Evolutionary conservation across 2,888 invertebrate genomes (phyloP).

Genomic region (Psococerastis gibbosa): DNA sequence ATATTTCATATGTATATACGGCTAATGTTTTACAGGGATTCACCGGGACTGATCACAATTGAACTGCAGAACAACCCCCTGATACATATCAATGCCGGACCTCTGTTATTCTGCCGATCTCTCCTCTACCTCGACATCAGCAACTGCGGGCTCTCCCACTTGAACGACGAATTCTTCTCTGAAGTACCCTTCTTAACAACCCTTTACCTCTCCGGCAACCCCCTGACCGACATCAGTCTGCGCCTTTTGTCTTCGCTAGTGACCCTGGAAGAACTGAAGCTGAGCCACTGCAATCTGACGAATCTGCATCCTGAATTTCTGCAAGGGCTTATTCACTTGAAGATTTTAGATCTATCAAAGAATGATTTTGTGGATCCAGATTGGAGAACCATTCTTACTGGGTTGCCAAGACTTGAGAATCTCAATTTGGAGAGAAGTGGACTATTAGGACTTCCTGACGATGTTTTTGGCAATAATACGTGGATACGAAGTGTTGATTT

Average conservation of each 20-base stretch:
- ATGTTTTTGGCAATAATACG: conserved; percentile 42
- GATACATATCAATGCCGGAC: conserved; percentile 37
- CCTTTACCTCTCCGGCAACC: conserved; percentile 51
- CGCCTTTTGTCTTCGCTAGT: conserved; percentile 41
- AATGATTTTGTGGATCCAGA: conserved; percentile 33
- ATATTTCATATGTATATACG: no score
- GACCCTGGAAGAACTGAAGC: conserved; percentile 42
- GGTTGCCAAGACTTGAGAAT: conserved; percentile 38
- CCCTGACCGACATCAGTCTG: conserved; percentile 34
- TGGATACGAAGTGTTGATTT: conserved; percentile 42
- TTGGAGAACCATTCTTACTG: conserved; percentile 41
- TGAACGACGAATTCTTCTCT: conserved; percentile 43
- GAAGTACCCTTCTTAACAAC: conserved; percentile 44
- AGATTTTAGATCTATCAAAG: conserved; percentile 40
- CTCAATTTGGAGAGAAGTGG: conserved; percentile 41
- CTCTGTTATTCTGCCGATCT: conserved; percentile 42
- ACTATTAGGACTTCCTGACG: conserved; percentile 39
- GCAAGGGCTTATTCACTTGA: conserved; percentile 36
- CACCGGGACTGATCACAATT: conserved; percentile 44
- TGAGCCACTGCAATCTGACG: conserved; percentile 40
- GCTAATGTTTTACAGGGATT: conserved; percentile 41
- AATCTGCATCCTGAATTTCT: conserved; percentile 37
- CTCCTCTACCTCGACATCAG: conserved; percentile 48
- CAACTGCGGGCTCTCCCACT: conserved; percentile 36
- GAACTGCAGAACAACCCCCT: conserved; percentile 50